These are phyloP conservation scores for Scleropages formosus DNA, from an alignment of 2,797 vertebrate genomes.

Conservation along the genomic window DNA sequence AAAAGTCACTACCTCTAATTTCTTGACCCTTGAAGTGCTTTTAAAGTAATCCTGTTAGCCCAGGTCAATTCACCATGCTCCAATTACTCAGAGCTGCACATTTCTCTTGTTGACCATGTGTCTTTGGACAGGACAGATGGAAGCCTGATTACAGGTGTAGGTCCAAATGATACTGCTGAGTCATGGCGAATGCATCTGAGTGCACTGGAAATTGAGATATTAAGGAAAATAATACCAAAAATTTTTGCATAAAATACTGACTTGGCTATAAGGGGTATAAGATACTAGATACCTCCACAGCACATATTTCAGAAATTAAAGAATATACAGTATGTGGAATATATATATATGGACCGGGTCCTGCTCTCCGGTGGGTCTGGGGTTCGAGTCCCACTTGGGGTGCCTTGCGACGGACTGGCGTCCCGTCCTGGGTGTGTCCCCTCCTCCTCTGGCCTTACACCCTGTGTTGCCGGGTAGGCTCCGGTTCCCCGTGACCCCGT, in stretches of 20 bases:
- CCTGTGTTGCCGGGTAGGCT: no score
- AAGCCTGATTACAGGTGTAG: neutral
- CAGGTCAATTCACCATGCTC: constrained; percentile 39
- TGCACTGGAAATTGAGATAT: neutral
- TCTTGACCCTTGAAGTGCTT: constrained; percentile 43
- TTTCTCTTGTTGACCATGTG: constrained; percentile 27
- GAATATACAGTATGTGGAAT: no score
- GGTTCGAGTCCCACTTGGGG: no score
- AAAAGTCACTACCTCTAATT: neutral
- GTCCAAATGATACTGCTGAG: constrained; percentile 12
- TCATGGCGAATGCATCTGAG: neutral
- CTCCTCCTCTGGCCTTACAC: no score
- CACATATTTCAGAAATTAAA: no score
- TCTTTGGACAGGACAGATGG: constrained; percentile 40
- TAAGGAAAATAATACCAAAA: neutral
- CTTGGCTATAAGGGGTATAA: neutral
- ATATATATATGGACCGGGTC: no score
- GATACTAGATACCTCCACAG: neutral
- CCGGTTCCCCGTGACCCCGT: no score
- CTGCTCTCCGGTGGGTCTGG: no score
- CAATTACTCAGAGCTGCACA: constrained; percentile 38
- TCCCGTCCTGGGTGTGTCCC: no score
- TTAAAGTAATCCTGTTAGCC: constrained; percentile 48
- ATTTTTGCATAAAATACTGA: neutral
- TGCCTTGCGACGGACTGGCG: no score